Evolutionary conservation across 1,140 invertebrate genomes (phyloP), one percentile per base, ranked within the genome.

Genomic region (Gryon sp.): DNA sequence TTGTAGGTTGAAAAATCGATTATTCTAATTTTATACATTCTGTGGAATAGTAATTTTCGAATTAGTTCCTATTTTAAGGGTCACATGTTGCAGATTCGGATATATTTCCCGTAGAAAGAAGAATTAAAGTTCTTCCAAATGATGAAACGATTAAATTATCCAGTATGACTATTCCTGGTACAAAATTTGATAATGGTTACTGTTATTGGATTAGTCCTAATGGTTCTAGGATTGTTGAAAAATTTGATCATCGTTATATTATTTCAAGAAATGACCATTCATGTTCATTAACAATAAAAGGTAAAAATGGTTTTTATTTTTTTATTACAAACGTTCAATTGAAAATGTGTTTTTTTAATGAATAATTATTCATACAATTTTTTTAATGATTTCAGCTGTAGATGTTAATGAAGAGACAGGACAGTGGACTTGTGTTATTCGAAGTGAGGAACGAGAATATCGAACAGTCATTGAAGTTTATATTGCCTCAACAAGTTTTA

Each of bases 181-280:
- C 11, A 6, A 38, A 4, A 22, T 66, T 75, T 12, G 32, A 30
- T 1, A 60, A 41, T 30, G 14, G 40, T 5, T 12, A 75, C 11
- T 75, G 70, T 43, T 9, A n/a, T 1, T 73, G 69, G 69, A 24
- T 63, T n/a, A 65, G 22, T 26, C 34, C 28, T 4, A 34, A 38
- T 36, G 59, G 69, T 9, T 6, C 9, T 22, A 11, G 1, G 0
- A 41, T 63, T 45, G 7, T 43, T 0, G 4, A 30, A n/a, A 34
- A 28, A 9, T 63, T 32, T 9, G 68, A 73, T 14, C 5, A 20
- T 18, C 38, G 24, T 24, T 72, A 55, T 14, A 2, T n/a, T n/a
- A 12, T n/a, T n/a, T 73, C 1, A 15, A 1, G 1, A 4, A 8
- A 1, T 19, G 22, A 43, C 34, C n/a, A n/a, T 4, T 2, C n/a